These are phyloP conservation scores for Limosa lapponica DNA, from an alignment of 2,797 vertebrate genomes.

Conservation along the genomic window DNA sequence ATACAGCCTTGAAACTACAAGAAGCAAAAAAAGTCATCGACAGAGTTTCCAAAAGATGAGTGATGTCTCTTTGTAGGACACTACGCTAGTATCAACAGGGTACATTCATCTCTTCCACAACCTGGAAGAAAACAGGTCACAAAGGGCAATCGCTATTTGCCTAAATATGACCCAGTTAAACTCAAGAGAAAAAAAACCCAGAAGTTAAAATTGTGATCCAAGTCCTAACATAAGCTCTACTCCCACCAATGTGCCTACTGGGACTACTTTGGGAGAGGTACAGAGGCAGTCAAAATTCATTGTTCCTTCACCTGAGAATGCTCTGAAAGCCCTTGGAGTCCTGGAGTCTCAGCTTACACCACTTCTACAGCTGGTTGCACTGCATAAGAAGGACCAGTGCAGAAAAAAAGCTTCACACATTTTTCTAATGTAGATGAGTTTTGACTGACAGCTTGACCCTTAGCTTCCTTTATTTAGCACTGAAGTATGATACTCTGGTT, in stretches of 20 bases:
- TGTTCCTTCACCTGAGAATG: background rate
- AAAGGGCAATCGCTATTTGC: background rate
- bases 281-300: background rate
- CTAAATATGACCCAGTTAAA: background rate
- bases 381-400: background rate
- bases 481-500: background rate
- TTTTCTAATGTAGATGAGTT: constrained; percentile 33
- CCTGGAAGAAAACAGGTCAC: background rate
- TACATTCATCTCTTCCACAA: background rate
- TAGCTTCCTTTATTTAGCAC: constrained; percentile 10
- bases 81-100: background rate
- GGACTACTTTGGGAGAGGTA: background rate
- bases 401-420: background rate
- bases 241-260: accelerated
- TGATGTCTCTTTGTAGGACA: background rate
- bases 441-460: constrained; percentile 44
- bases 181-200: accelerated
- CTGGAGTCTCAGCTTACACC: background rate
- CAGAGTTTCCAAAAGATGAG: background rate
- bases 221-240: background rate
- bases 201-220: background rate
- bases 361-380: background rate
- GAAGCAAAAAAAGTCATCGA: background rate
- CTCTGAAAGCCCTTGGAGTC: background rate
- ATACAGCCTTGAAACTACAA: background rate